phyloP scores from a whole-genome alignment of 2,888 invertebrate species.

The Amphimallon solstitiale region DNA sequence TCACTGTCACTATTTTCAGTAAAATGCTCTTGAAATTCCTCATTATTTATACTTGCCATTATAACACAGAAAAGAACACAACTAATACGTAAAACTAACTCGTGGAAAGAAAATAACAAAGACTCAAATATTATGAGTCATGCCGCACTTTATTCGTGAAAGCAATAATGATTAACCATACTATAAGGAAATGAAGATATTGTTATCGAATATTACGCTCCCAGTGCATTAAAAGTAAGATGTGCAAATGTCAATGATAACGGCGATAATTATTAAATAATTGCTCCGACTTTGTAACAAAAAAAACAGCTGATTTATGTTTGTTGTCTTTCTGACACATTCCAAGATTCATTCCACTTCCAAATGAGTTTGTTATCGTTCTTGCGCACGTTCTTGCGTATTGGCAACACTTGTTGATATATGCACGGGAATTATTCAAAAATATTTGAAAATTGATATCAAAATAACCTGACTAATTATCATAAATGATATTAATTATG shows the following conservation, averaged over 20 bases:
- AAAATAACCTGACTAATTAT: no score
- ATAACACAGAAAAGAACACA: constrained; percentile 54
- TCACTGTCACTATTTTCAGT: constrained; percentile 37
- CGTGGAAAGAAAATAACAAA: constrained; percentile 37
- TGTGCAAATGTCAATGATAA: constrained; percentile 27
- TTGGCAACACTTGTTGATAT: constrained; percentile 14
- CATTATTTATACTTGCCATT: constrained; percentile 36
- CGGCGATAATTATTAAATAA: constrained; percentile 8
- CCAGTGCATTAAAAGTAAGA: neutral
- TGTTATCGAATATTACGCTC: constrained; percentile 14
- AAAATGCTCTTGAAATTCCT: constrained; percentile 10
- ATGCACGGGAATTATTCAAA: neutral
- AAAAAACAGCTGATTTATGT: constrained; percentile 21
- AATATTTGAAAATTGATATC: neutral
- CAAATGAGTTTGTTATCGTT: no score
- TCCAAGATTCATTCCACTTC: neutral
- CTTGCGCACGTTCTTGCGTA: neutral
- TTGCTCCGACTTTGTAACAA: neutral
- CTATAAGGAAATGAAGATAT: constrained; percentile 15
- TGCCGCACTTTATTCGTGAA: neutral
- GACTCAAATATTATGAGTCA: constrained; percentile 27
- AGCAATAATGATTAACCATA: constrained; percentile 16
- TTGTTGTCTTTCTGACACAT: neutral
- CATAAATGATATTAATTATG: no score
- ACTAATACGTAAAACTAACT: no score